Conservation (phyloP, 2,888 invertebrate genomes). For the Eubasilissa splendida region DNA sequence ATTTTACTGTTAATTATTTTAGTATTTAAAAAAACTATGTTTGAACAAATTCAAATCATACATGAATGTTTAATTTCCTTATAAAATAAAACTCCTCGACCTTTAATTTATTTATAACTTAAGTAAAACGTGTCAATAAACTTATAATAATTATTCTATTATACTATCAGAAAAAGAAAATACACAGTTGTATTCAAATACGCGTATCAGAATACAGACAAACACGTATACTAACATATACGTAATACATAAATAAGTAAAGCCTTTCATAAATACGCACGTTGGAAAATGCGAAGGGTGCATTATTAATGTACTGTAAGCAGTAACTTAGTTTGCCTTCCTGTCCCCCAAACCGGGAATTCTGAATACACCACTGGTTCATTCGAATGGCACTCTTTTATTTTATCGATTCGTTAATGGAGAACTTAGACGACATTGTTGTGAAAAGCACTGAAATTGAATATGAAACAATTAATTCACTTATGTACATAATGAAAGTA, state of each 20-base stretch:
- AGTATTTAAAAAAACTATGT: too few species aligned
- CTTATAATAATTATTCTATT: too few species aligned
- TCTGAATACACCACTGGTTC: neutral
- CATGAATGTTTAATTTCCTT: too few species aligned
- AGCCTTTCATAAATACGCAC: conserved; percentile 54
- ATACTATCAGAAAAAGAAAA: too few species aligned
- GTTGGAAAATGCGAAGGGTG: conserved; percentile 60
- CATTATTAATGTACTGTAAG: conserved; percentile 69
- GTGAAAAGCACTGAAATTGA: too few species aligned
- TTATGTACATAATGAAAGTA: too few species aligned
- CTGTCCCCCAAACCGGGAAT: conserved; percentile 59
- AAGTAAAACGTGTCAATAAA: too few species aligned
- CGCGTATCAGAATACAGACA: conserved; percentile 23
- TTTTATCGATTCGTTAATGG: conserved; percentile 30
- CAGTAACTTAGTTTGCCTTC: conserved; percentile 66
- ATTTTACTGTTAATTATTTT: too few species aligned
- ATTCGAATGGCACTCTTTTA: conserved; percentile 3
- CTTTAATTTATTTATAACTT: too few species aligned
- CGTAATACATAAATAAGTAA: conserved; percentile 47
- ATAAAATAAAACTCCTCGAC: too few species aligned
- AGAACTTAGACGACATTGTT: neutral
- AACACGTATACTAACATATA: conserved; percentile 13
- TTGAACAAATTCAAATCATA: too few species aligned
- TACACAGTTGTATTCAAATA: conserved; percentile 8
- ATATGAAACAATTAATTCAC: too few species aligned